Conservation (phyloP, 2,888 invertebrate species). For the Eristalis pertinax region DNA sequence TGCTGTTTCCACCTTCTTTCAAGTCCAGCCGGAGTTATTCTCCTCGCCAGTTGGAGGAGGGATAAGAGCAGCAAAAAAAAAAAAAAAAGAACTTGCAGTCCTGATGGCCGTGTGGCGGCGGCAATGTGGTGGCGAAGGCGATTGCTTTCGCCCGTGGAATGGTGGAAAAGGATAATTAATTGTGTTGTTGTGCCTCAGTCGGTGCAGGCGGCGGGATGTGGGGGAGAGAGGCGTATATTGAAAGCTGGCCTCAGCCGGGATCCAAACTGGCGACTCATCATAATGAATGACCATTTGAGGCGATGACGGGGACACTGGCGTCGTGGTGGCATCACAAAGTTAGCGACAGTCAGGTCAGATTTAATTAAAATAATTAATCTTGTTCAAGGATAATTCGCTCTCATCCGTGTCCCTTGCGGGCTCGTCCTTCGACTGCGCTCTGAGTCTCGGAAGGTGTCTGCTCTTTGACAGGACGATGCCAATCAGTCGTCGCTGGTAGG, state of each 20-base stretch:
- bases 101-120: conserved; percentile 15
- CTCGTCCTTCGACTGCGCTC: background rate
- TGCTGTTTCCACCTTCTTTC: conserved; percentile 59
- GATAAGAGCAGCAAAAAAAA: no score
- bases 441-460: background rate
- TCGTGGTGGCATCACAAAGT: conserved; percentile 8
- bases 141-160: conserved; percentile 58
- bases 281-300: conserved; percentile 51
- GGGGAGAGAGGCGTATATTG: background rate
- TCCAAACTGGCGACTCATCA: conserved; percentile 11
- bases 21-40: conserved; percentile 29
- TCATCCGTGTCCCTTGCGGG: background rate
- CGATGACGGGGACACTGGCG: conserved; percentile 13
- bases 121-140: conserved; percentile 1
- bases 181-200: conserved; percentile 43
- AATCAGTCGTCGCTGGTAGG: background rate
- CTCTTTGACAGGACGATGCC: background rate
- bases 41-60: background rate
- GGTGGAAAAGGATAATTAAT: conserved; percentile 66
- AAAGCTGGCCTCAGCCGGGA: background rate
- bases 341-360: conserved; percentile 60
- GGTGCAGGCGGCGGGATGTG: background rate
- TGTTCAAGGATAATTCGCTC: conserved; percentile 45
- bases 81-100: conserved; percentile 38
- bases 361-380: conserved; percentile 72